Percentiles rank a stretch among this genome's conserved stretches.
Conservation (phyloP, 2,888 invertebrate species). For the Plusia festucae region DNA sequence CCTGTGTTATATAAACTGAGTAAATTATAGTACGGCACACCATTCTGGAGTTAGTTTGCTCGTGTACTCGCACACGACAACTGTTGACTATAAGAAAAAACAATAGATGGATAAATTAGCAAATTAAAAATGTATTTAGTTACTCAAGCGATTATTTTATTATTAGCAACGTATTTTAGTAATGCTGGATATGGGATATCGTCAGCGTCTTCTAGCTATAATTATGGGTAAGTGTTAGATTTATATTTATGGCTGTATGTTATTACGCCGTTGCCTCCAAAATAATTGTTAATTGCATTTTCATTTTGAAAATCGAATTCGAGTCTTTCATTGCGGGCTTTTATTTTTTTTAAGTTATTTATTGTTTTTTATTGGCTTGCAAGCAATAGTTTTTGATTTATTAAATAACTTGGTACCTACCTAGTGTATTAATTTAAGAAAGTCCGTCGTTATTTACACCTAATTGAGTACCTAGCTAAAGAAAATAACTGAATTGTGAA, state of each 20-base stretch:
- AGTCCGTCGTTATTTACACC: too few relatives aligned
- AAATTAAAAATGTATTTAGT: conserved; percentile 68
- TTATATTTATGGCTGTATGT: background rate
- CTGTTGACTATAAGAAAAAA: conserved; percentile 52
- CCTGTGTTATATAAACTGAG: conserved; percentile 72
- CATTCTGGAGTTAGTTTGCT: conserved; percentile 73
- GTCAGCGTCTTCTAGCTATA: conserved; percentile 47
- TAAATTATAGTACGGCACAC: conserved; percentile 64
- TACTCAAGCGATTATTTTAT: conserved; percentile 69
- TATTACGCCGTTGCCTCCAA: background rate
- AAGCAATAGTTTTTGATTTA: too few relatives aligned
- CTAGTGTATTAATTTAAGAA: too few relatives aligned
- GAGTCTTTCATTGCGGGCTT: background rate
- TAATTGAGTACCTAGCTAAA: too few relatives aligned
- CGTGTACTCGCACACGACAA: conserved; percentile 70
- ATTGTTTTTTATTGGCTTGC: background rate
- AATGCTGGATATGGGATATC: conserved; percentile 73
- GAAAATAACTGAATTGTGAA: too few relatives aligned
- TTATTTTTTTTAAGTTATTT: background rate
- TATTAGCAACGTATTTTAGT: conserved; percentile 68
- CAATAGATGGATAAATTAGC: conserved; percentile 63
- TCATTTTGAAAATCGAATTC: background rate
- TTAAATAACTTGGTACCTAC: too few relatives aligned
- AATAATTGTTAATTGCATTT: background rate
- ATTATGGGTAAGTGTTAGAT: conserved; percentile 67